Evolutionary conservation across 37 sponge, comb jelly and placozoan species (phyloP), one percentile per base, ranked within the genome.

Genomic region (Hormiphora californensis): DNA sequence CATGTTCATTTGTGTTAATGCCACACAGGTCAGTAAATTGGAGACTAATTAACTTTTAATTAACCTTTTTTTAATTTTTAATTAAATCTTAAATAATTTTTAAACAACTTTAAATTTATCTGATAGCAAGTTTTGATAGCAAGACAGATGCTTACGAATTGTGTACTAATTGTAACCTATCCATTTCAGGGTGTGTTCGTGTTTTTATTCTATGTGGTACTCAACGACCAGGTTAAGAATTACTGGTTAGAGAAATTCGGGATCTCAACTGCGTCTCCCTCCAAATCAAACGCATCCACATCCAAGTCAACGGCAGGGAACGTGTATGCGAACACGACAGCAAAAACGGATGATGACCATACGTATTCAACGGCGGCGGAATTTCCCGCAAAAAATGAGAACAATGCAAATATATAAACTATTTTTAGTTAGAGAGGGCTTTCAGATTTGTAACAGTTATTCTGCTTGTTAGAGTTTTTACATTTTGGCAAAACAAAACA

Each of bases 121-220:
- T n/a, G n/a, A n/a, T n/a, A n/a, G n/a, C n/a, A n/a, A n/a, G n/a
- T n/a, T n/a, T n/a, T n/a, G n/a, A n/a, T n/a, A n/a, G n/a, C n/a
- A n/a, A n/a, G n/a, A n/a, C n/a, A n/a, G n/a, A n/a, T n/a, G n/a
- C n/a, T n/a, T n/a, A n/a, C n/a, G n/a, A n/a, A n/a, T n/a, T n/a
- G n/a, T n/a, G n/a, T n/a, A n/a, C n/a, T n/a, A n/a, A n/a, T n/a
- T n/a, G n/a, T n/a, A n/a, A n/a, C n/a, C n/a, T n/a, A n/a, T n/a
- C n/a, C n/a, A n/a, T n/a, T 59, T 19, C 81, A 73, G 81, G 81
- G 81, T 27, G 25, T 73, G 22, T 73, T 73, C 27, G 81, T 73
- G 27, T 73, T 73, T 30, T 1, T 73, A 9, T 73, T 73, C 81
- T 73, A 73, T 46, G 81, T 73, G n/a, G 28, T 73, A 4, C 81